These are phyloP conservation scores for Laodelphax striatellus DNA, from an alignment of 1,140 invertebrate species.

Conservation along the genomic window DNA sequence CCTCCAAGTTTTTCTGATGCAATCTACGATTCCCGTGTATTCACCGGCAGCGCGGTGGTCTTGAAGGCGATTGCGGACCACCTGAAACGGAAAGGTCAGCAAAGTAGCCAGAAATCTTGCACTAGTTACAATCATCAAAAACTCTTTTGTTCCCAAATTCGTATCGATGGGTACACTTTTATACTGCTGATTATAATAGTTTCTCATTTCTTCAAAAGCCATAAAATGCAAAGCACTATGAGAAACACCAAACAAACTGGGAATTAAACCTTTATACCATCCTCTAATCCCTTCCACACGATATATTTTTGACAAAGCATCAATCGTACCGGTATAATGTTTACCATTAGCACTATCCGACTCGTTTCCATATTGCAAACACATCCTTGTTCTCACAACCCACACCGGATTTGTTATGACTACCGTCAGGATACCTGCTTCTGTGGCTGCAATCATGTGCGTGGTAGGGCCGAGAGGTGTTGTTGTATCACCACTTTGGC, in stretches of 20 bases:
- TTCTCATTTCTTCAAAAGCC: constrained; percentile 97
- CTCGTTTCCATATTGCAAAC: constrained; percentile 60
- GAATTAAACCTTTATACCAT: constrained; percentile 92
- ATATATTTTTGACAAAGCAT: constrained; percentile 84
- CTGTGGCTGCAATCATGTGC: constrained; percentile 82
- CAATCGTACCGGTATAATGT: constrained; percentile 75
- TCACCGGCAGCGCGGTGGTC: constrained; percentile 71
- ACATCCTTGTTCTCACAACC: constrained; percentile 88
- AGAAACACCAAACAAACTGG: constrained; percentile 92
- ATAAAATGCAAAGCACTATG: constrained; percentile 98
- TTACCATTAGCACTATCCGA: constrained; percentile 22
- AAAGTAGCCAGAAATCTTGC: constrained; percentile 91
- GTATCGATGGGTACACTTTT: constrained; percentile 66
- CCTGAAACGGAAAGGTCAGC: constrained; percentile 94
- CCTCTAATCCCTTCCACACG: constrained; percentile 79
- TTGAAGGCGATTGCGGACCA: constrained; percentile 85
- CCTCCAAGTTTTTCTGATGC: constrained; percentile 80
- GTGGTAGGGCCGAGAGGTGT: constrained; percentile 62
- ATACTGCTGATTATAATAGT: constrained; percentile 65
- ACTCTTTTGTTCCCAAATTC: constrained; percentile 79
- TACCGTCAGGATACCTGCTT: constrained; percentile 83
- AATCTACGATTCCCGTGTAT: constrained; percentile 77
- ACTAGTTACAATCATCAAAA: constrained; percentile 81
- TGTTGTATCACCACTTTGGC: constrained; percentile 66
- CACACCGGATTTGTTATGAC: constrained; percentile 91